These are phyloP conservation scores for Corvus cornix DNA, from an alignment of 2,113 vertebrate genomes.

Conservation along the genomic window DNA sequence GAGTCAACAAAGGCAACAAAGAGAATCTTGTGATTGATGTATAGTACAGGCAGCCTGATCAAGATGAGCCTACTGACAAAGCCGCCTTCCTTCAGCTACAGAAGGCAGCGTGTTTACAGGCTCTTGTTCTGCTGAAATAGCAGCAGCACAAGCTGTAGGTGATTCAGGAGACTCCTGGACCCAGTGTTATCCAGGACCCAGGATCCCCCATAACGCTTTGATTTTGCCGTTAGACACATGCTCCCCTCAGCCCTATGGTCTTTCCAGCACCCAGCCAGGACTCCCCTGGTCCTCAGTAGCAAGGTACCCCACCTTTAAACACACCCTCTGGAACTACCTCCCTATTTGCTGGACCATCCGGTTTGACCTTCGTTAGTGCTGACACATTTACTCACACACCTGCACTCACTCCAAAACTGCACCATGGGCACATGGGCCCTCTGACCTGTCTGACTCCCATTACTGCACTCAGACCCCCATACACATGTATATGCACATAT, in stretches of 20 bases:
- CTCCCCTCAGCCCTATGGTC: background rate
- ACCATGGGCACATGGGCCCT: accelerated
- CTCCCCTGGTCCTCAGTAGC: background rate
- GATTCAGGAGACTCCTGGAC: background rate
- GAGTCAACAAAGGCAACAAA: background rate
- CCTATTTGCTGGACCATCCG: background rate
- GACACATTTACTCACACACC: background rate
- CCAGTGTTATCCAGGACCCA: too few species aligned
- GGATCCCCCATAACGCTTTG: background rate
- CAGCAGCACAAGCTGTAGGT: background rate
- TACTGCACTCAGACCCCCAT: background rate
- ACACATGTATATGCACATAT: accelerated
- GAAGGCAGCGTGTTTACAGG: background rate
- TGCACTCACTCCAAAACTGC: background rate
- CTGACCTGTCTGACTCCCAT: background rate
- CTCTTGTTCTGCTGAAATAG: background rate
- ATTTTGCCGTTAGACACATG: background rate
- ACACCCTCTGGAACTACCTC: background rate
- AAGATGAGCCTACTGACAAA: background rate
- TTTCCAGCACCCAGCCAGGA: background rate
- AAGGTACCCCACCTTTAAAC: background rate
- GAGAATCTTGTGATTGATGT: background rate
- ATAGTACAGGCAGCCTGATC: background rate
- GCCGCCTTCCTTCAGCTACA: background rate
- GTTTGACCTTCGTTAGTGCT: background rate